phyloP scores from a whole-genome alignment of 2,888 invertebrate genomes.

The Epinotia demarniana region DNA sequence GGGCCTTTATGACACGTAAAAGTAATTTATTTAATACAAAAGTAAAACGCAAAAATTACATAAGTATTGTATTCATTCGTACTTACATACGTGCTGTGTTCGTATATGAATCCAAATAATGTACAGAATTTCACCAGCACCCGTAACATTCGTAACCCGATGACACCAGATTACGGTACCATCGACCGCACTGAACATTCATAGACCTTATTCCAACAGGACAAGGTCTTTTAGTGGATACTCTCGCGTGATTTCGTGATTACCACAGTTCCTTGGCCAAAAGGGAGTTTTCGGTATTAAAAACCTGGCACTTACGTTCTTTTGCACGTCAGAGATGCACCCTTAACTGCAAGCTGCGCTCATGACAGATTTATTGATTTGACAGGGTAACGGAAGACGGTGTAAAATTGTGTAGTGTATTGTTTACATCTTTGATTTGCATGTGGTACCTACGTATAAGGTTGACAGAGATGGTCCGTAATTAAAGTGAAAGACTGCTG shows the following conservation, averaged over 20 bases:
- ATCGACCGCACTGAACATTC: conserved; percentile 1
- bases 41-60: too few species aligned
- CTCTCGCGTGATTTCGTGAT: too few species aligned
- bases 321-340: conserved; percentile 42
- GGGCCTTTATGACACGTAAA: too few species aligned
- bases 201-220: too few species aligned
- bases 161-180: conserved; percentile 74
- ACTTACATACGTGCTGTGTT: too few species aligned
- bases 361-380: conserved; percentile 50
- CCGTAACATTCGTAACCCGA: conserved; percentile 54
- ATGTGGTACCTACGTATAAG: neutral
- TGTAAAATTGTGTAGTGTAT: conserved; percentile 9
- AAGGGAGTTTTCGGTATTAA: neutral
- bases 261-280: neutral
- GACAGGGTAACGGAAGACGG: conserved; percentile 29
- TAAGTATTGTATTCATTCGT: too few species aligned
- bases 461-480: neutral
- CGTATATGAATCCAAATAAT: neutral
- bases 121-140: conserved; percentile 34
- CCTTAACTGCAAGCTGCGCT: conserved; percentile 57
- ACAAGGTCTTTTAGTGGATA: too few species aligned
- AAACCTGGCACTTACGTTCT: conserved; percentile 52
- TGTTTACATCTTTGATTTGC: conserved; percentile 6
- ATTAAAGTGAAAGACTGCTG: neutral
- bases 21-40: too few species aligned